Percentiles rank a stretch among this genome's conserved stretches.
Evolutionary conservation across 2,113 vertebrate genomes (phyloP).

Genomic region (human): DNA sequence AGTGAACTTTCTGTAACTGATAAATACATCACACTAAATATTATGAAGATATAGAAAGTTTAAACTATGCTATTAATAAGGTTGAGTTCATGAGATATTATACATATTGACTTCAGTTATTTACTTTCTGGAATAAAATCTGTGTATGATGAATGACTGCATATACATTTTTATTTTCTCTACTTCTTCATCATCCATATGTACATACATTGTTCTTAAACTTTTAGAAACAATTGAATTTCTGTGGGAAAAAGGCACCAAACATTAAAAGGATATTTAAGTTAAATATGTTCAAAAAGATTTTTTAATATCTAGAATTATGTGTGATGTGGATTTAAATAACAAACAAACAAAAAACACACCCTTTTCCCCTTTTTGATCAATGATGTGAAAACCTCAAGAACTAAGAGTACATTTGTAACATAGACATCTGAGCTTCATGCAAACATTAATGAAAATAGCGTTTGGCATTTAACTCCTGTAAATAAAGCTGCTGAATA

Average conservation of each 20-base stretch:
- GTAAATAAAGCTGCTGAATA: slow-evolving; percentile 58
- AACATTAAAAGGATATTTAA: background rate
- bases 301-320: background rate
- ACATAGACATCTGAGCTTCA: slow-evolving; percentile 18
- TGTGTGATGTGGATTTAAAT: background rate
- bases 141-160: background rate
- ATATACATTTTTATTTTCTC: background rate
- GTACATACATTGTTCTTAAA: background rate
- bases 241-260: background rate
- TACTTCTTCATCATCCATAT: background rate
- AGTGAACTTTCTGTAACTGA: background rate
- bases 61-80: background rate
- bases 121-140: background rate
- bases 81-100: background rate
- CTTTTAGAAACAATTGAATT: slow-evolving; percentile 11
- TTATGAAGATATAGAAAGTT: background rate
- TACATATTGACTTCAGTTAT: background rate
- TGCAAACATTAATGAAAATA: slow-evolving; percentile 49
- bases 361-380: background rate
- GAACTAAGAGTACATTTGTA: slow-evolving; percentile 37
- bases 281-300: background rate
- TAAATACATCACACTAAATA: background rate
- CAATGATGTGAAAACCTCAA: slow-evolving; percentile 49
- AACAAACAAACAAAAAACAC: background rate
- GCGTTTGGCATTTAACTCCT: slow-evolving; percentile 50